These are phyloP conservation scores for Rhipidura dahli DNA, from an alignment of 2,113 vertebrate genomes.

Conservation along the genomic window DNA sequence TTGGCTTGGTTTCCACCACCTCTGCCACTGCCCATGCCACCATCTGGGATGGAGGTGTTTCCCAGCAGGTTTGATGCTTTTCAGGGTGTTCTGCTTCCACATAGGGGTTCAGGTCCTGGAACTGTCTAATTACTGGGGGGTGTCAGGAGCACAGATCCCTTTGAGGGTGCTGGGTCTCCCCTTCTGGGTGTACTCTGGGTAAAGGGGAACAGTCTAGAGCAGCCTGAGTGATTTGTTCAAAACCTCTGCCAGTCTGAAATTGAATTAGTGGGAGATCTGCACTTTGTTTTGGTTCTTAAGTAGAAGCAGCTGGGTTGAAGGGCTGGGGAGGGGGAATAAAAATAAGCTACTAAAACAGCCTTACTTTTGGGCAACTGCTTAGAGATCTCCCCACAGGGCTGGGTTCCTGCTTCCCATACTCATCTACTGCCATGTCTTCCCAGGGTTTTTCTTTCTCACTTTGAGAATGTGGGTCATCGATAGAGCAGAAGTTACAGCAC, in stretches of 20 bases:
- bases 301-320: neutral
- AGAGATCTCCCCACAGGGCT: neutral
- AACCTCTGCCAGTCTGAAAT: neutral
- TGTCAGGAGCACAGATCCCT: neutral
- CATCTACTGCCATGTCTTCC: neutral
- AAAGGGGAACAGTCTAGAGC: neutral
- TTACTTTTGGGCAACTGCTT: neutral
- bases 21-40: neutral
- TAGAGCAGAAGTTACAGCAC: neutral
- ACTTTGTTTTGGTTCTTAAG: conserved; percentile 19
- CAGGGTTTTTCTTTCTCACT: neutral
- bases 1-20: neutral
- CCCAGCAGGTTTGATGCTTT: neutral
- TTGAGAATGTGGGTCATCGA: neutral
- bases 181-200: neutral
- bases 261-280: neutral
- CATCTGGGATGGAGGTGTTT: neutral
- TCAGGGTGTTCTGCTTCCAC: accelerated
- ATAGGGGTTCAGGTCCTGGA: neutral
- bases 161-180: neutral
- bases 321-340: neutral
- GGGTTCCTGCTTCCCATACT: neutral
- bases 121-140: accelerated
- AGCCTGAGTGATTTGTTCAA: neutral
- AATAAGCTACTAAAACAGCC: neutral